Conservation (phyloP, 2,888 invertebrate species). For the Sminthurinus aureus region DNA sequence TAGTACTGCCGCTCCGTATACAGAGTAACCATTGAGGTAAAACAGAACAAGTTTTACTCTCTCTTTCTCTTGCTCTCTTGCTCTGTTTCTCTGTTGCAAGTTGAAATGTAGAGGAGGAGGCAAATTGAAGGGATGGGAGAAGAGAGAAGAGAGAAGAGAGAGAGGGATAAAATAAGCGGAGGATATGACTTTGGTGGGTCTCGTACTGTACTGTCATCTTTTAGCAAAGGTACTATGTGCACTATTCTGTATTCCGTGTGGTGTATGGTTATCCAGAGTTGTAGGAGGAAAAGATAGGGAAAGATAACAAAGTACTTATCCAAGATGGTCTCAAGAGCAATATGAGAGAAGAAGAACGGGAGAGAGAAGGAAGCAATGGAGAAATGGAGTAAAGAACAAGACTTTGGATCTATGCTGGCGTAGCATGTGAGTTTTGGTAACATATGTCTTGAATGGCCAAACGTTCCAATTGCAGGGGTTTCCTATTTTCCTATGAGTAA, state of each 20-base stretch:
- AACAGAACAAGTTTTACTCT: background rate
- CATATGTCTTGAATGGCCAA: conserved; percentile 60
- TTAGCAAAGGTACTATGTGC: conserved; percentile 6
- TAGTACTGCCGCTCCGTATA: conserved; percentile 4
- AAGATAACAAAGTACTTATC: conserved; percentile 49
- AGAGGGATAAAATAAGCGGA: conserved; percentile 21
- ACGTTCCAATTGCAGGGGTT: conserved; percentile 58
- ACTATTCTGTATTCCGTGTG: background rate
- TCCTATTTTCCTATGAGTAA: conserved; percentile 35
- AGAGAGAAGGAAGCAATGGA: conserved; percentile 28
- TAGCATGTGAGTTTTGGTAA: conserved; percentile 53
- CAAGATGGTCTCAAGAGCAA: conserved; percentile 40
- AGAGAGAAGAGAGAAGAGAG: conserved; percentile 2
- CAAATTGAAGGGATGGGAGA: background rate
- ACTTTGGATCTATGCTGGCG: conserved; percentile 35
- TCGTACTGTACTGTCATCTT: conserved; percentile 5
- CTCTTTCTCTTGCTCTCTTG: background rate
- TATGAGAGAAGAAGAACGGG: conserved; percentile 37
- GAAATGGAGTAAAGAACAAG: conserved; percentile 38
- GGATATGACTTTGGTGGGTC: conserved; percentile 15
- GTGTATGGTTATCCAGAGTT: background rate
- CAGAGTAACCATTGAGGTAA: conserved; percentile 15
- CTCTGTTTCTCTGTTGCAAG: background rate
- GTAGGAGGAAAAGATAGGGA: conserved; percentile 47
- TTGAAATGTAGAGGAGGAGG: background rate